Conservation (phyloP, 1,140 invertebrate genomes). For the Eriosoma lanigerum region DNA sequence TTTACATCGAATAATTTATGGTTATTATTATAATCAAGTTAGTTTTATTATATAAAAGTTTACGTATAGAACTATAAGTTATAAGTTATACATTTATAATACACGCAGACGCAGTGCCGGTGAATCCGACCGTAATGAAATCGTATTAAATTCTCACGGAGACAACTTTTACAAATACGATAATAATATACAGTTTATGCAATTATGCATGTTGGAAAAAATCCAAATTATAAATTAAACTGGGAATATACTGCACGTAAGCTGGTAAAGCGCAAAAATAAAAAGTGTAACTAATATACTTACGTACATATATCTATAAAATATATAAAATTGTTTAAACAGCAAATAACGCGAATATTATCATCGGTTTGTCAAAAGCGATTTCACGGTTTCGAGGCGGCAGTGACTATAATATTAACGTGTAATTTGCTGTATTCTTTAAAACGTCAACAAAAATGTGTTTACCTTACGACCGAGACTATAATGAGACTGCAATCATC, state of each 20-base stretch:
- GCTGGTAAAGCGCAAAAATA: background rate
- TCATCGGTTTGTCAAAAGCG: background rate
- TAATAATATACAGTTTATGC: too few species aligned
- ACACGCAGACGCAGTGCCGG: too few species aligned
- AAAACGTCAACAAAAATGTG: background rate
- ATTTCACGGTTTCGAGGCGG: background rate
- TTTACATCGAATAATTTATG: constrained; percentile 4
- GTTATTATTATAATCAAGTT: background rate
- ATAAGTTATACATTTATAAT: too few species aligned
- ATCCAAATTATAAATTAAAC: background rate
- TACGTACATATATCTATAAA: too few species aligned
- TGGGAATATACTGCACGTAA: background rate
- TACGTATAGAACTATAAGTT: too few species aligned
- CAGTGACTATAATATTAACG: too few species aligned
- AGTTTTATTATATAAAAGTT: too few species aligned
- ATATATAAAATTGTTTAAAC: too few species aligned
- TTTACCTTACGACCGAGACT: background rate
- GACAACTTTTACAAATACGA: constrained; percentile 18
- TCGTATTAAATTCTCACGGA: constrained; percentile 12
- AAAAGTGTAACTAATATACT: too few species aligned
- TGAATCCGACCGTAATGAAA: constrained; percentile 8
- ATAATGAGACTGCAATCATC: too few species aligned
- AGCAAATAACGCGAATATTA: too few species aligned
- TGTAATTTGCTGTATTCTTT: background rate
- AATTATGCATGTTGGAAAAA: background rate